Conservation (phyloP, 2,113 vertebrate genomes). For the Bucco capensis region DNA sequence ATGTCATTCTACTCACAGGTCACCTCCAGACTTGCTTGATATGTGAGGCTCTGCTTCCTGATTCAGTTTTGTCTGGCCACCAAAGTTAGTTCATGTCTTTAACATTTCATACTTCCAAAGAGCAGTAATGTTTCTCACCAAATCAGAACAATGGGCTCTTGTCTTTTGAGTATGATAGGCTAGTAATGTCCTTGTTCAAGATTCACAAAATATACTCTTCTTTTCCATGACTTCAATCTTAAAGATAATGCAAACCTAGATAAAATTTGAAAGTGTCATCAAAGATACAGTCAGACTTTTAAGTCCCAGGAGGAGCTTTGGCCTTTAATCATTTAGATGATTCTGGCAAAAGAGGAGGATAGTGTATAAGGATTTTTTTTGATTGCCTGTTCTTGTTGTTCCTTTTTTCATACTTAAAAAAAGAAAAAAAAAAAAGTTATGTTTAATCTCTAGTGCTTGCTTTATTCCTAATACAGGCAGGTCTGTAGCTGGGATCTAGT, state of each 20-base stretch:
- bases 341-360: neutral
- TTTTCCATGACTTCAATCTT: neutral
- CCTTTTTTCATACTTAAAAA: neutral
- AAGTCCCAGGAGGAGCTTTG: neutral
- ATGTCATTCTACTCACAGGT: neutral
- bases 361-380: neutral
- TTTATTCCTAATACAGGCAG: neutral
- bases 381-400: neutral
- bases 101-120: neutral
- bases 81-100: neutral
- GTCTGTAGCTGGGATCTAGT: neutral
- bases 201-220: neutral
- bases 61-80: slow-evolving; percentile 18
- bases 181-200: neutral
- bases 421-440: neutral
- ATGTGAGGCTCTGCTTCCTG: neutral
- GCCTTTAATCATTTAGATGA: neutral
- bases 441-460: neutral
- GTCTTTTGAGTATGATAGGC: neutral
- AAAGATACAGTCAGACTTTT: neutral
- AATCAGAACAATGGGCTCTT: neutral
- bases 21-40: neutral
- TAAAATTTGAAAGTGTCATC: neutral
- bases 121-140: neutral
- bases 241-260: neutral